Evolutionary conservation across 1,140 invertebrate genomes (phyloP).

Genomic region (Drosophila burlai): DNA sequence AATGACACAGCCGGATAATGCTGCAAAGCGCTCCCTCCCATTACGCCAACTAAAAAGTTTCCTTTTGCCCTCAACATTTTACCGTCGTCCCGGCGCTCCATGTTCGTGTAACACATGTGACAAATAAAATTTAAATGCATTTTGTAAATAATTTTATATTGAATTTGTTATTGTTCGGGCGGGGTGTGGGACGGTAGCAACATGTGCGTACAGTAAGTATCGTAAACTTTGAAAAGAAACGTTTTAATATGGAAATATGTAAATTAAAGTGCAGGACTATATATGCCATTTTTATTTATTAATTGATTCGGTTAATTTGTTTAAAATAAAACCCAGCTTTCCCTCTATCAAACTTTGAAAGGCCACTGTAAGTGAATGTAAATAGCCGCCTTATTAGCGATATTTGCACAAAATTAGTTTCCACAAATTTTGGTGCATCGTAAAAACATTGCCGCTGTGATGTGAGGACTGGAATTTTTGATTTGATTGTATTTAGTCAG

Average conservation of each 20-base stretch:
- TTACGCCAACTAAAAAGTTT: constrained; percentile 50
- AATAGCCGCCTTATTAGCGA: constrained; percentile 52
- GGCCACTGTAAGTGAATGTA: background rate
- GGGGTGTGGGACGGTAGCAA: background rate
- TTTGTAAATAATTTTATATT: constrained; percentile 61
- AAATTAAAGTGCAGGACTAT: background rate
- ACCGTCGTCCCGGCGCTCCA: background rate
- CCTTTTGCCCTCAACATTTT: background rate
- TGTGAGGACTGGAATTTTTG: constrained; percentile 56
- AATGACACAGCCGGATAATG: constrained; percentile 40
- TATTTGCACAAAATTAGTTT: constrained; percentile 67
- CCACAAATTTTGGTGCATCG: constrained; percentile 41
- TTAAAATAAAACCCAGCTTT: background rate
- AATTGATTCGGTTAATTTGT: background rate
- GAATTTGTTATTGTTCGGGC: constrained; percentile 32
- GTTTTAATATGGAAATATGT: background rate
- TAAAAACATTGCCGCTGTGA: constrained; percentile 52
- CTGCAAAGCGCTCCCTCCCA: constrained; percentile 32
- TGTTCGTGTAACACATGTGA: constrained; percentile 62
- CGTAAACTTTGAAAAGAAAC: background rate
- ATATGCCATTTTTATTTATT: constrained; percentile 1
- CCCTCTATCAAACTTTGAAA: background rate
- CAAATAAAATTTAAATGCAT: constrained; percentile 80
- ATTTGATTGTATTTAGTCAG: constrained; percentile 62
- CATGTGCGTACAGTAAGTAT: constrained; percentile 27